phyloP scores from a whole-genome alignment of 2,888 invertebrate genomes.

The Aplocera efformata region DNA sequence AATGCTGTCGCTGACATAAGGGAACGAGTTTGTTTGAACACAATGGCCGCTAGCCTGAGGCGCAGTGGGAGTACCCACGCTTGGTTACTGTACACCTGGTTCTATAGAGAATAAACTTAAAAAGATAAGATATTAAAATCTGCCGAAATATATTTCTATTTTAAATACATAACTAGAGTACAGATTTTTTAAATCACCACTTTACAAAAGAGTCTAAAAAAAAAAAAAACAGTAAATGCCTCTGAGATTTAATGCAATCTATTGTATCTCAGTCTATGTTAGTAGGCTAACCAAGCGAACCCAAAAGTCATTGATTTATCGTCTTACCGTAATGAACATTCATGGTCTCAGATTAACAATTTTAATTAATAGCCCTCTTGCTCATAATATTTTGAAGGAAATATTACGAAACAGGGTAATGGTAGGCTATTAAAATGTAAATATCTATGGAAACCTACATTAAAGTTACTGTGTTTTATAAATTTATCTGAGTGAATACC shows the following conservation, averaged over 20 bases:
- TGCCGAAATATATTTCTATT: background rate
- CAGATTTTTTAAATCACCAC: too few relatives aligned
- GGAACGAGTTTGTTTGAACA: constrained; percentile 37
- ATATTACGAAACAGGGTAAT: constrained; percentile 19
- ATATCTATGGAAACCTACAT: constrained; percentile 18
- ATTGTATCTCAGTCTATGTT: too few relatives aligned
- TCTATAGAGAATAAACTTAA: background rate
- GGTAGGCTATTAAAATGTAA: constrained; percentile 16
- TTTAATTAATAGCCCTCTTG: constrained; percentile 24
- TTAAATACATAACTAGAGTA: background rate
- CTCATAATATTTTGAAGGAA: constrained; percentile 14
- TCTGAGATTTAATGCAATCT: too few relatives aligned
- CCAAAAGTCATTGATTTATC: background rate
- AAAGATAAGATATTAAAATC: background rate
- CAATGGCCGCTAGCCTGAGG: constrained; percentile 39
- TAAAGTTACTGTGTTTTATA: constrained; percentile 8
- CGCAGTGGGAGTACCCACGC: constrained; percentile 34
- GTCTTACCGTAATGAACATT: too few relatives aligned
- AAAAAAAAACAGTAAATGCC: too few relatives aligned
- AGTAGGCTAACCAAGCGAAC: too few relatives aligned
- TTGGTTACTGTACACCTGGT: constrained; percentile 11
- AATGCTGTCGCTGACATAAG: constrained; percentile 27
- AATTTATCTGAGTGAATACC: too few relatives aligned
- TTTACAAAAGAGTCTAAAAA: too few relatives aligned
- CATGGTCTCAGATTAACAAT: constrained; percentile 26